Percentiles rank a stretch among this genome's conserved stretches.
Evolutionary conservation across 2,113 vertebrate species (phyloP).

Genomic region (Labeo catla): DNA sequence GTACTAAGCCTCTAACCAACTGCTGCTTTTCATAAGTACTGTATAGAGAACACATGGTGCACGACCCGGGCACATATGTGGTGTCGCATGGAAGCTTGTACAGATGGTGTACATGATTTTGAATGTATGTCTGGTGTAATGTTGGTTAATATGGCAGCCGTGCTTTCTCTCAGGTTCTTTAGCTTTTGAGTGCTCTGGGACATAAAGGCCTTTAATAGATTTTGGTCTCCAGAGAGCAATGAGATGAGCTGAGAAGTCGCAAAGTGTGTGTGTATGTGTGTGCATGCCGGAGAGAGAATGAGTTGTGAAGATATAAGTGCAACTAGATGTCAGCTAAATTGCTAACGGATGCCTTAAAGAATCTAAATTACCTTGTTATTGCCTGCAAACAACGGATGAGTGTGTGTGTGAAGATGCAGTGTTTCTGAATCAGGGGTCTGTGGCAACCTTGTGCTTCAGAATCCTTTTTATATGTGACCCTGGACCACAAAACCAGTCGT

Average conservation of each 20-base stretch:
- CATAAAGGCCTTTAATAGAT: constrained; percentile 21
- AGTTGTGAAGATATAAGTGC: constrained; percentile 10
- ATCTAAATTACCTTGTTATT: constrained; percentile 15
- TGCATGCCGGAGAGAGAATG: background rate
- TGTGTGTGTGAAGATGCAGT: background rate
- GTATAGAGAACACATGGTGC: background rate
- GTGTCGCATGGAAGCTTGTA: background rate
- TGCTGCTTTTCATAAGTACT: constrained; percentile 23
- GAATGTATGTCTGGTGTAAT: background rate
- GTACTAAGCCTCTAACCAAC: background rate
- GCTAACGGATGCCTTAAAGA: background rate
- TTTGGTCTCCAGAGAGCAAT: constrained; percentile 9
- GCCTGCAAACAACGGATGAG: background rate
- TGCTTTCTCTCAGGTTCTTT: constrained; percentile 1
- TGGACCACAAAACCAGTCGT: too few species aligned
- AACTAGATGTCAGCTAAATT: background rate
- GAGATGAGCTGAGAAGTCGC: background rate
- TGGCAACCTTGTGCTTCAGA: background rate
- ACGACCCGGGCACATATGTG: background rate
- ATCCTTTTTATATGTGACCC: background rate
- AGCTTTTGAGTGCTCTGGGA: background rate
- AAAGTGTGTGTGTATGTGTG: background rate
- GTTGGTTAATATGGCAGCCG: background rate
- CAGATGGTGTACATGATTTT: background rate
- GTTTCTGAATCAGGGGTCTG: background rate